Evolutionary conservation across 35 echinoderm and acorn worm species (phyloP), one percentile per base, ranked within the genome.

Genomic region (Lytechinus pictus): DNA sequence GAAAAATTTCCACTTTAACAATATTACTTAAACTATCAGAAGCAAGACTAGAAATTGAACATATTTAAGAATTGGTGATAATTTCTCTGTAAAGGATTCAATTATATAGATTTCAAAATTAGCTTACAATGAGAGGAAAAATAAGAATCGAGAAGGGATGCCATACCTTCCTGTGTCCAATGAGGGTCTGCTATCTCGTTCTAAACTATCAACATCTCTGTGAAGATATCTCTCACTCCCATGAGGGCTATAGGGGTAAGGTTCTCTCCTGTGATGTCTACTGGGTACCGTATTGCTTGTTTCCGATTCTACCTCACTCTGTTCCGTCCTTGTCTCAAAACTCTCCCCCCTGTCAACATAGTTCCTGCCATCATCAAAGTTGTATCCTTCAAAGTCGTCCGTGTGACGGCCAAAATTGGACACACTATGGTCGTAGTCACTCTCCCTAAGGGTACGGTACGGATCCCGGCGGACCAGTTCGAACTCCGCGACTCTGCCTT

Each of bases 341-440:
- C 95, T 96, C 57, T 96, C 95, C 27, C 95, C 95, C 51, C 89
- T 54, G 54, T 96, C 95, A 28, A 96, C 95, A 89, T 96, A 89
- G 19, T 89, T 91, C 27, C 55, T 58, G 88, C 91, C 89, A 33
- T 96, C 95, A 57, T 96, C 95, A 79, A 96, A 96, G 88, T 91
- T 92, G 54, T 96, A 91, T 56, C 91, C 57, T 12, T 57, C 61
- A 89, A 88, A 96, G 56, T 91, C 91, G 27, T 92, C 91, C 53
- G 19, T 53, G 6, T 24, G 21, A 4, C 52, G 91, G 29, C 53
- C 92, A 28, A 53, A 93, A 54, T 93, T 54, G n/a, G 92, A 93
- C 54, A 24, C 53, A 24, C 54, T 54, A 54, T 27, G 92, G 27
- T 93, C 92, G 54, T 55, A 93, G 16, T 93, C 92, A 57, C 92